Percentiles rank a stretch among this genome's conserved stretches.
Conservation (phyloP, 2,888 invertebrate genomes). For the Azorinus chamasolen region DNA sequence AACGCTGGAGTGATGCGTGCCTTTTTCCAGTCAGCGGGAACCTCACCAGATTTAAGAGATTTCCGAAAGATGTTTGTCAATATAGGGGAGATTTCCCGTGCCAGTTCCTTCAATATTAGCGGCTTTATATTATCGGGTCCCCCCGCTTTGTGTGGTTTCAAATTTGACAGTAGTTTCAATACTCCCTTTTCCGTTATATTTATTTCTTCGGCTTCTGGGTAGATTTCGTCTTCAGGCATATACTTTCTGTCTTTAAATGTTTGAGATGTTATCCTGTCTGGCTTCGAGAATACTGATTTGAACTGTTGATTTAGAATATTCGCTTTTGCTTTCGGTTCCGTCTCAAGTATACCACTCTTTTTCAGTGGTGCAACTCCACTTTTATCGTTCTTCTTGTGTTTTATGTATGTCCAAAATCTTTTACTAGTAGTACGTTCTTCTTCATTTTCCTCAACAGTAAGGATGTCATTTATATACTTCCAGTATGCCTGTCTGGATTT, state of each 20-base stretch:
- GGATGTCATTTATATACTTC: constrained; percentile 17
- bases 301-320: constrained; percentile 22
- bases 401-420: constrained; percentile 25
- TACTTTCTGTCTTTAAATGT: not conserved
- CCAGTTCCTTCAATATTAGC: not conserved
- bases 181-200: not conserved
- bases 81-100: not conserved
- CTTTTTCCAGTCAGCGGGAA: constrained; percentile 6
- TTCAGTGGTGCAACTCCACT: constrained; percentile 2
- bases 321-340: constrained; percentile 14
- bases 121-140: constrained; percentile 13
- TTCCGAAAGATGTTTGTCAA: not conserved
- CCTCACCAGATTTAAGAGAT: not conserved
- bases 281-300: constrained; percentile 14
- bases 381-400: constrained; percentile 18
- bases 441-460: not conserved
- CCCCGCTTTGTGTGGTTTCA: not conserved
- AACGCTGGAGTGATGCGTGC: constrained; percentile 4
- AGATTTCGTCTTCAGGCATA: no score
- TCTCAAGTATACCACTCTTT: constrained; percentile 2
- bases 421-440: not conserved
- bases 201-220: constrained; percentile 6
- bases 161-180: not conserved
- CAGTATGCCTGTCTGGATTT: constrained; percentile 34
- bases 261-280: not conserved